Evolutionary conservation across 1,140 invertebrate genomes (phyloP).

Genomic region (Drosophila subpulchrella): DNA sequence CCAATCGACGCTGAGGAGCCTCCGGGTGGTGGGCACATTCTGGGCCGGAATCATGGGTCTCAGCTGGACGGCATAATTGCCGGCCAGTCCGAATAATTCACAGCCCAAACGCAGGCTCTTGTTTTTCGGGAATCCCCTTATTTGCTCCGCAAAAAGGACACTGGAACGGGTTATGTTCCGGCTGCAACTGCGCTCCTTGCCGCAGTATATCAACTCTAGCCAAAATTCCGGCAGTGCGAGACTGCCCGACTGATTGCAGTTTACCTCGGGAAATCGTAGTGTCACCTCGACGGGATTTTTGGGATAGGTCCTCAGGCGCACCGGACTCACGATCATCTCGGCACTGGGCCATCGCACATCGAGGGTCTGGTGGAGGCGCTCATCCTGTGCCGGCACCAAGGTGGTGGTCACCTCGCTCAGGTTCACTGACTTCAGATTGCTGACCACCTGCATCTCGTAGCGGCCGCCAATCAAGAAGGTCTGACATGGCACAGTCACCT

Average conservation of each 20-base stretch:
- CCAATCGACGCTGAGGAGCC: constrained; percentile 89
- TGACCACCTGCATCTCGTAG: constrained; percentile 80
- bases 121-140: constrained; percentile 89
- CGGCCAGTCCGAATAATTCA: constrained; percentile 91
- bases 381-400: constrained; percentile 69
- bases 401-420: constrained; percentile 66
- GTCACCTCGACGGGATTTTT: constrained; percentile 89
- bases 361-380: constrained; percentile 74
- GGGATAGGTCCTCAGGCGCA: constrained; percentile 91
- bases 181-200: constrained; percentile 86
- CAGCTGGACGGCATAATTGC: constrained; percentile 89
- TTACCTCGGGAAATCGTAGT: constrained; percentile 89
- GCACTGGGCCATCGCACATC: constrained; percentile 92
- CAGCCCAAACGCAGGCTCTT: constrained; percentile 88
- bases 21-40: constrained; percentile 87
- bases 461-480: constrained; percentile 75
- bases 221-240: constrained; percentile 88
- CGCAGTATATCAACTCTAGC: constrained; percentile 91
- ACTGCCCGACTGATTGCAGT: constrained; percentile 86
- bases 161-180: constrained; percentile 81
- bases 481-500: constrained; percentile 78
- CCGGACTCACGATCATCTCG: constrained; percentile 89
- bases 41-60: constrained; percentile 86
- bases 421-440: constrained; percentile 64
- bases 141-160: constrained; percentile 89